Percentiles rank a stretch among this genome's conserved stretches.
Evolutionary conservation across 2,113 vertebrate genomes (phyloP).

Genomic region (Coracopsis vasa): DNA sequence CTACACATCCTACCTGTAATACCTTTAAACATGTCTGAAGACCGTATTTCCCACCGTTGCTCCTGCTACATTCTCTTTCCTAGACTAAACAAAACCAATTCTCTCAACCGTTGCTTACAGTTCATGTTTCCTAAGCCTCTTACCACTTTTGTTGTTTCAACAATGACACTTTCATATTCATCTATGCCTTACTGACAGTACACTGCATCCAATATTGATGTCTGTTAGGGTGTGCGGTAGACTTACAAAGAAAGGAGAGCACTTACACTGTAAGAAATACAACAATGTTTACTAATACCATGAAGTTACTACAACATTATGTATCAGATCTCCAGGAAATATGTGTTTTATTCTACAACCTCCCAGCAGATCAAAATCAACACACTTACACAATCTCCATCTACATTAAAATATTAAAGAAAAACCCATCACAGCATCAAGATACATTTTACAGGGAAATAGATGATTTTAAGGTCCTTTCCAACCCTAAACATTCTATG

Average conservation of each 20-base stretch:
- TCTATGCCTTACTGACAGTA: background rate
- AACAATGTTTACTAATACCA: background rate
- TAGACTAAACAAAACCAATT: background rate
- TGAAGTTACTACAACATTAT: background rate
- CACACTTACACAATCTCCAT: background rate
- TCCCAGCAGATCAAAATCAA: background rate
- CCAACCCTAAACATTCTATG: background rate
- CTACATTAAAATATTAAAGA: background rate
- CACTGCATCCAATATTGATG: background rate
- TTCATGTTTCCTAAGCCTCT: background rate
- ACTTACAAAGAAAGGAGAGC: background rate
- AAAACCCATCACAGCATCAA: background rate
- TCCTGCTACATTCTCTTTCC: background rate
- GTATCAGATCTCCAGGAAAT: background rate
- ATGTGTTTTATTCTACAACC: background rate
- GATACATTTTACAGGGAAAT: background rate
- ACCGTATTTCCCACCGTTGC: background rate
- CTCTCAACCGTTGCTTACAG: background rate
- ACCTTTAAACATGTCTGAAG: background rate
- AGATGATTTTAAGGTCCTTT: background rate
- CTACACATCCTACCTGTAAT: background rate
- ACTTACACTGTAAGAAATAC: background rate
- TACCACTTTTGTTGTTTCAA: background rate
- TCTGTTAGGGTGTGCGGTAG: background rate
- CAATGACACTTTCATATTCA: background rate